These are phyloP conservation scores for Apocheima hispidaria DNA, from an alignment of 2,888 invertebrate genomes.

Conservation along the genomic window DNA sequence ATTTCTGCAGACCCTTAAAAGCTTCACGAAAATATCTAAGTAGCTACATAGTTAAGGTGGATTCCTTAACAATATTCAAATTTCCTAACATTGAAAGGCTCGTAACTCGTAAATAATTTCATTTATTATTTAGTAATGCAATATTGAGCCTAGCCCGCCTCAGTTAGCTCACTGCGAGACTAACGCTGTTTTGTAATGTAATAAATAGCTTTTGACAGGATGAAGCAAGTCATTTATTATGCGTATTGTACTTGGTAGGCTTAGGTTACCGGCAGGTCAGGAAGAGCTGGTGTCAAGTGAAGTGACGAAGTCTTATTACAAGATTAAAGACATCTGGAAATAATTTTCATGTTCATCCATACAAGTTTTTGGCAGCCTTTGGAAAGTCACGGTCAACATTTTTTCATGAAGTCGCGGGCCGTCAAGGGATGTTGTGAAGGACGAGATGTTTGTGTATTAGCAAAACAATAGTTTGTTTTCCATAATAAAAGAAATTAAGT, in stretches of 20 bases:
- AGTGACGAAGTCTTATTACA: too few species aligned
- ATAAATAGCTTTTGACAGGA: slow-evolving; percentile 55
- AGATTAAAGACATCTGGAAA: too few species aligned
- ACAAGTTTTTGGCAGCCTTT: too few species aligned
- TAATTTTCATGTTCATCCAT: too few species aligned
- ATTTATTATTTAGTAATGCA: slow-evolving; percentile 56
- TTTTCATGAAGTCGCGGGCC: too few species aligned
- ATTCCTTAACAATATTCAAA: slow-evolving; percentile 45
- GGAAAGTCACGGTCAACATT: too few species aligned
- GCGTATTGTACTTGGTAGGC: slow-evolving; percentile 32
- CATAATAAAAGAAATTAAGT: too few species aligned
- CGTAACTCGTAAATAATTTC: slow-evolving; percentile 56
- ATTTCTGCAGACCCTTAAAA: not conserved
- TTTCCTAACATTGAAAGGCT: slow-evolving; percentile 40
- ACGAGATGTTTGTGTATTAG: too few species aligned
- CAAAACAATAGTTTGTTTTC: too few species aligned
- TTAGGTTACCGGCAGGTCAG: too few species aligned
- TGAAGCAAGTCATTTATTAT: slow-evolving; percentile 55
- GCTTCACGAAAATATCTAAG: not conserved
- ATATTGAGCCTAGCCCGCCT: slow-evolving; percentile 45
- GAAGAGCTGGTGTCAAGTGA: too few species aligned
- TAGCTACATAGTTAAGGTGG: slow-evolving; percentile 16
- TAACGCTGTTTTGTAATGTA: slow-evolving; percentile 58
- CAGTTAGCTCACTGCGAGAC: slow-evolving; percentile 45
- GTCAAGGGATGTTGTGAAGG: too few species aligned